Conservation (phyloP, 1,140 invertebrate genomes). For the Thalassaphorura encarpata region DNA sequence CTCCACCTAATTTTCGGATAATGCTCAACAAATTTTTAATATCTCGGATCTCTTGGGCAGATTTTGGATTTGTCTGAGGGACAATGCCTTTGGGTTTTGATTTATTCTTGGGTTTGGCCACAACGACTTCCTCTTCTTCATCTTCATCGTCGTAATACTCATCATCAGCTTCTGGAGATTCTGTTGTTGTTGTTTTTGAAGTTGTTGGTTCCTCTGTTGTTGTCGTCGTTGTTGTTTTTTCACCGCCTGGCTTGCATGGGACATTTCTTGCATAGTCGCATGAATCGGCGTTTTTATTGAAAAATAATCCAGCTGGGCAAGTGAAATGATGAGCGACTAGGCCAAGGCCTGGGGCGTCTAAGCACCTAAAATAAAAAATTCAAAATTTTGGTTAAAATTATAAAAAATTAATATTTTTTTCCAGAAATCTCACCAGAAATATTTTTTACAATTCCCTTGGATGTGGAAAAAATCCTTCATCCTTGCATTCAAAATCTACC, state of each 20-base stretch:
- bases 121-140: slow-evolving; percentile 44
- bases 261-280: slow-evolving; percentile 60
- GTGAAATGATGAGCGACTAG: slow-evolving; percentile 88
- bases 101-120: not conserved
- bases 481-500: slow-evolving; percentile 76
- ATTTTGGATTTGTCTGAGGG: not conserved
- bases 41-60: slow-evolving; percentile 55
- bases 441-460: slow-evolving; percentile 84
- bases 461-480: slow-evolving; percentile 89
- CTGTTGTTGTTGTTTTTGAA: slow-evolving; percentile 41
- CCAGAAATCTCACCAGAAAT: slow-evolving; percentile 64
- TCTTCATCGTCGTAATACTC: slow-evolving; percentile 55
- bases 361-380: slow-evolving; percentile 71
- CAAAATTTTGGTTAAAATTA: not conserved
- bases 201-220: slow-evolving; percentile 43
- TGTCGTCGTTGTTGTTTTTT: slow-evolving; percentile 42
- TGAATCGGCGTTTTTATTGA: slow-evolving; percentile 81
- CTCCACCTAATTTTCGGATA: slow-evolving; percentile 55
- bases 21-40: slow-evolving; percentile 73
- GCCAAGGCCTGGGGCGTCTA: slow-evolving; percentile 76
- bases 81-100: slow-evolving; percentile 17
- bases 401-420: not conserved
- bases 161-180: slow-evolving; percentile 34
- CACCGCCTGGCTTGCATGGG: slow-evolving; percentile 48
- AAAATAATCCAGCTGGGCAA: slow-evolving; percentile 73